These are phyloP conservation scores for Glaucomys volans DNA, from an alignment of 2,113 vertebrate genomes.

Conservation along the genomic window DNA sequence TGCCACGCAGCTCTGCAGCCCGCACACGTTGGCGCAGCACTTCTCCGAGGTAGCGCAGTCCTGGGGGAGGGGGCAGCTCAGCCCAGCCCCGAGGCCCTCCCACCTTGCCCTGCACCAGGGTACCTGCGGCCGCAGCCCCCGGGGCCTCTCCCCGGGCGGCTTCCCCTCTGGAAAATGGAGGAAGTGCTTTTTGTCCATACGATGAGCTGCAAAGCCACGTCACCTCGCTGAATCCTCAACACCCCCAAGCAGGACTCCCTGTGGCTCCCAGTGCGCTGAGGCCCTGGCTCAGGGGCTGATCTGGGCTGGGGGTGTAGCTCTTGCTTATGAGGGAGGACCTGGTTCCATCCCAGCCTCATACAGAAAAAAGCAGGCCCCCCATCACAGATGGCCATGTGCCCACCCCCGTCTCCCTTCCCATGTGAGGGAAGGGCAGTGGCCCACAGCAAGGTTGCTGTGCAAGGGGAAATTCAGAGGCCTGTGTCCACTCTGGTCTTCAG, in stretches of 20 bases:
- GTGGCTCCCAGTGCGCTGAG: background rate
- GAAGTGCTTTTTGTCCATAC: background rate
- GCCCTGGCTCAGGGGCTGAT: background rate
- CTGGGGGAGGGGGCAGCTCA: constrained; percentile 81
- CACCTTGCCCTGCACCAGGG: background rate
- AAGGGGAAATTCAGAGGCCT: background rate
- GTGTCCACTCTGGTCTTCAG: background rate
- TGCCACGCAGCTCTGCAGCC: constrained; percentile 95
- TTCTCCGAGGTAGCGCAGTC: constrained; percentile 95
- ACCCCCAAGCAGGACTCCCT: background rate
- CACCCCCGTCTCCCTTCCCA: too few relatives aligned
- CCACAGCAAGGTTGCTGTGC: too few relatives aligned
- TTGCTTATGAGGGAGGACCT: too few relatives aligned
- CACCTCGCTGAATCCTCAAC: background rate
- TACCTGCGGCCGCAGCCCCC: background rate
- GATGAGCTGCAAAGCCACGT: background rate
- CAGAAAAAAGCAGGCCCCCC: too few relatives aligned
- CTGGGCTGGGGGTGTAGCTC: too few relatives aligned
- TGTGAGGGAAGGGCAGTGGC: background rate
- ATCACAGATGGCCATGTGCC: background rate
- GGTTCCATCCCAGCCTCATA: too few relatives aligned
- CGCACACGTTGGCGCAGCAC: constrained; percentile 98
- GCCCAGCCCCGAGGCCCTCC: background rate
- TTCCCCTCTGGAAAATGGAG: background rate
- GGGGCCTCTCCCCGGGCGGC: fast-evolving